phyloP scores from a whole-genome alignment of 2,888 invertebrate genomes.

The Drosophila leonis region DNA sequence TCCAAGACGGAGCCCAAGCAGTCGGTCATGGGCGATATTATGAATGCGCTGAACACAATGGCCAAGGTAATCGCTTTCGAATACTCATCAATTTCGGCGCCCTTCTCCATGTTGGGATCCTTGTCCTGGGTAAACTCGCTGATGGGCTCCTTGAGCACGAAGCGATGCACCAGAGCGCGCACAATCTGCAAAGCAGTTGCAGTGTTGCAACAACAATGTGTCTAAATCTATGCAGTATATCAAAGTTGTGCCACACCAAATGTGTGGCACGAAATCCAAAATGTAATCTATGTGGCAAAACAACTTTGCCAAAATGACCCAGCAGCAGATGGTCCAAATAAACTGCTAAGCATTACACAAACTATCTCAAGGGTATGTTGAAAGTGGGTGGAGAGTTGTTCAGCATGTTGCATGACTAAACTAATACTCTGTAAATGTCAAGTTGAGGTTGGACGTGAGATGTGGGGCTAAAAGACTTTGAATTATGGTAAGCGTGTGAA shows the following conservation, averaged over 20 bases:
- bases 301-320: slow-evolving; percentile 15
- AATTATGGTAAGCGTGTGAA: not conserved
- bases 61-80: slow-evolving; percentile 86
- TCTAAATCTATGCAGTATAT: slow-evolving; percentile 16
- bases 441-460: not conserved
- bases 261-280: slow-evolving; percentile 37
- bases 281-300: slow-evolving; percentile 26
- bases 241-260: slow-evolving; percentile 6
- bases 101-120: slow-evolving; percentile 84
- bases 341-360: slow-evolving; percentile 34
- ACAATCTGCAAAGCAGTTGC: slow-evolving; percentile 79
- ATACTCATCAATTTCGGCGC: slow-evolving; percentile 84
- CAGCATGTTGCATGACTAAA: not conserved
- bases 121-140: slow-evolving; percentile 85
- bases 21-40: slow-evolving; percentile 92
- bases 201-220: slow-evolving; percentile 15
- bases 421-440: not conserved
- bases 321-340: slow-evolving; percentile 40
- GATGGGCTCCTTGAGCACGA: slow-evolving; percentile 84
- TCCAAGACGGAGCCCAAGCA: slow-evolving; percentile 93
- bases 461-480: too few relatives aligned
- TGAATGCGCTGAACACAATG: slow-evolving; percentile 89
- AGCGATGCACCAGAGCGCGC: slow-evolving; percentile 84
- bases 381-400: too few relatives aligned
- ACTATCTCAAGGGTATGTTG: slow-evolving; percentile 30